Evolutionary conservation across 1,140 invertebrate genomes (phyloP).

Genomic region (Acromyrmex charruanus): DNA sequence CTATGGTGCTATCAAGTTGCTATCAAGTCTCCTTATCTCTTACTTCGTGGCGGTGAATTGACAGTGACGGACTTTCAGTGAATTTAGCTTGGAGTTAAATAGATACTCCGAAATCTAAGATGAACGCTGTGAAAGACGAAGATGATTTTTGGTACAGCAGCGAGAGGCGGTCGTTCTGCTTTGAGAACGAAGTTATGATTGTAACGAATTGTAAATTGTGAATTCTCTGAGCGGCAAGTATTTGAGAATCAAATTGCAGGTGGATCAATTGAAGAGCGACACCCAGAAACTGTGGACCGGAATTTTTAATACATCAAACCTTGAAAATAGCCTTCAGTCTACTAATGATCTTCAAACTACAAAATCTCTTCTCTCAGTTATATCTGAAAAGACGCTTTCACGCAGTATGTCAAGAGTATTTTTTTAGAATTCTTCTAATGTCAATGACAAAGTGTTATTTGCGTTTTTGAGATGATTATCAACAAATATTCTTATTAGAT

Average conservation of each 20-base stretch:
- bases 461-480: too few relatives aligned
- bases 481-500: too few relatives aligned
- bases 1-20: too few relatives aligned
- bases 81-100: too few relatives aligned
- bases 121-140: conserved; percentile 77
- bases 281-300: conserved; percentile 80
- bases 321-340: conserved; percentile 75
- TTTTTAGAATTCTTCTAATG: not conserved
- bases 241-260: conserved; percentile 62
- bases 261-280: conserved; percentile 79
- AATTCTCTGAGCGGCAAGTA: not conserved
- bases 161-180: conserved; percentile 80
- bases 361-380: conserved; percentile 83
- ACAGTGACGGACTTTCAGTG: too few relatives aligned
- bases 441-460: not conserved
- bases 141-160: conserved; percentile 82
- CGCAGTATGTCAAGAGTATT: conserved; percentile 79
- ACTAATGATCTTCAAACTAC: conserved; percentile 78
- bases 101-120: conserved; percentile 29
- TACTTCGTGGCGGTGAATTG: too few relatives aligned
- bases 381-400: conserved; percentile 82
- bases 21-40: too few relatives aligned
- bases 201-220: not conserved
- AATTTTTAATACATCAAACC: conserved; percentile 77
- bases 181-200: conserved; percentile 81